Evolutionary conservation across 2,797 vertebrate species (phyloP).

Genomic region (Silurus lanzhouensis): DNA sequence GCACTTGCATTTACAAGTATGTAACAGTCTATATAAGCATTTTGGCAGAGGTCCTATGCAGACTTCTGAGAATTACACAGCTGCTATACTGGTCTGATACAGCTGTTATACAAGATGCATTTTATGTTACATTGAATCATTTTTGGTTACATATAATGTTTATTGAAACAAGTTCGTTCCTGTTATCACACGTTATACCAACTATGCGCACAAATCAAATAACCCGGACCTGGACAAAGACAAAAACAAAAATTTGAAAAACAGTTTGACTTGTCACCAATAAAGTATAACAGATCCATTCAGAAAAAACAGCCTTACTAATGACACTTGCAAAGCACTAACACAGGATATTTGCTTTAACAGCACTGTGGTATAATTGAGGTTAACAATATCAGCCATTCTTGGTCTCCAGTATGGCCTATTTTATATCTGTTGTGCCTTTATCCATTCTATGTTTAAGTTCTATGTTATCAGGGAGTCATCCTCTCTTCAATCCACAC

Average conservation of each 20-base stretch:
- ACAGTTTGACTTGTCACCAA: not conserved
- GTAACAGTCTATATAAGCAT: not conserved
- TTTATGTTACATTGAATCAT: not conserved
- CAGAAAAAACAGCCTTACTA: not conserved
- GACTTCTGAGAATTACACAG: not conserved
- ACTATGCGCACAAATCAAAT: not conserved
- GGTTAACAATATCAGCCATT: too few species aligned
- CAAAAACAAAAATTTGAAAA: too few species aligned
- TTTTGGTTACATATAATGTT: not conserved
- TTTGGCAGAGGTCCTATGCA: not conserved
- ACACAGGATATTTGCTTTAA: not conserved
- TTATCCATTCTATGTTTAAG: not conserved
- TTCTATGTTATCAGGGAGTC: slow-evolving; percentile 20
- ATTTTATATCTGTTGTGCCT: not conserved
- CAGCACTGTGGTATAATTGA: too few species aligned
- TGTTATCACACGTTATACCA: not conserved
- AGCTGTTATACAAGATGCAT: too few species aligned
- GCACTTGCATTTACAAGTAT: not conserved
- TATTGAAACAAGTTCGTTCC: too few species aligned
- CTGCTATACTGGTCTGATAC: not conserved
- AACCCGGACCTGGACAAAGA: not conserved
- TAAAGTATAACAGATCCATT: not conserved
- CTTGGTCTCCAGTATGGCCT: too few species aligned
- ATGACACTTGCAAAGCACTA: not conserved
- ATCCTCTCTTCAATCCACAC: slow-evolving; percentile 50